Percentiles rank a stretch among this genome's conserved stretches.
Evolutionary conservation across 92 coral and sea anemone genomes (phyloP).

Genomic region (Zoanthus solanderi): DNA sequence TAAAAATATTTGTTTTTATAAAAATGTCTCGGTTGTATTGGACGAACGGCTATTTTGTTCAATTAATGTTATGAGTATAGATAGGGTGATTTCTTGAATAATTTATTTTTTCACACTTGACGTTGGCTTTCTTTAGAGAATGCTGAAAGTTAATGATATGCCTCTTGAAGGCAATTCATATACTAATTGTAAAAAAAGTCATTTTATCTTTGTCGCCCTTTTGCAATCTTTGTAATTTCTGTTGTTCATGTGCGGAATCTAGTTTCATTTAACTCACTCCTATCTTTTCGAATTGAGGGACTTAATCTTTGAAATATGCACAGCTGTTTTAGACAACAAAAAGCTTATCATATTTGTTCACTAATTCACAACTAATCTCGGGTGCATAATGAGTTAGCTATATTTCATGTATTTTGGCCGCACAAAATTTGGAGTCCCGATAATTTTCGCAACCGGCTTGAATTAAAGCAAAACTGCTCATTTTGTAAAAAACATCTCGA

Average conservation of each 20-base stretch:
- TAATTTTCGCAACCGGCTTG: no score
- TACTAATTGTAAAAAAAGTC: background rate
- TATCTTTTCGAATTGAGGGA: background rate
- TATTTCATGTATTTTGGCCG: background rate
- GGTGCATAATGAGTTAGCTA: background rate
- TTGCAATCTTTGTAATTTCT: background rate
- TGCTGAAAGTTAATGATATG: background rate
- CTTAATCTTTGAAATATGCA: background rate
- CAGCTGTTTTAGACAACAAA: background rate
- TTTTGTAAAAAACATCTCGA: background rate
- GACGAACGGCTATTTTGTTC: constrained; percentile 21
- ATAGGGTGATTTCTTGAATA: background rate
- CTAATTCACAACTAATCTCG: background rate
- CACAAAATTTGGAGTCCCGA: no score
- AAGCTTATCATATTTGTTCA: background rate
- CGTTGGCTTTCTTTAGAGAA: background rate
- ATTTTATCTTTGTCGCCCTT: background rate
- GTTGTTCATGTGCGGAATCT: background rate
- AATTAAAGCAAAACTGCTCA: background rate
- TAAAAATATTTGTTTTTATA: background rate
- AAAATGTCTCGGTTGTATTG: background rate
- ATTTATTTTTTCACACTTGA: background rate
- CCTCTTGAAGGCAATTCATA: background rate
- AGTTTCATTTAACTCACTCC: background rate
- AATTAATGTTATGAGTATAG: constrained; percentile 12